phyloP scores from a whole-genome alignment of 2,113 vertebrate genomes.

The Pholis gunnellus region DNA sequence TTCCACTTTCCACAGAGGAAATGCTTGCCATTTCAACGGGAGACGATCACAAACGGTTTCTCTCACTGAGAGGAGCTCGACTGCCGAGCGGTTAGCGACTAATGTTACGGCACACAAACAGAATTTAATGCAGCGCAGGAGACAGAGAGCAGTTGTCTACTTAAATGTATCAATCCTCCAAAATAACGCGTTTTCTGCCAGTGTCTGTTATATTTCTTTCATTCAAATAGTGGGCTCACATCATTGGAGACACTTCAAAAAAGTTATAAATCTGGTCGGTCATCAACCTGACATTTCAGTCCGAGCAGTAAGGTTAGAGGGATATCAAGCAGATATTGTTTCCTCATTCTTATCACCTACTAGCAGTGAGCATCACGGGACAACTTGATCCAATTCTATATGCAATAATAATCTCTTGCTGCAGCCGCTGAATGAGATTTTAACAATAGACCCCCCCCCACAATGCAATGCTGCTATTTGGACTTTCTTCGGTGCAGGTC shows the following conservation, averaged over 20 bases:
- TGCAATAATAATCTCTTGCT: too few species aligned
- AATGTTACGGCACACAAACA: constrained; percentile 5
- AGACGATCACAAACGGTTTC: constrained; percentile 43
- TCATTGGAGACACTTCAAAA: not conserved
- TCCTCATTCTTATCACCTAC: not conserved
- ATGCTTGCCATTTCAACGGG: constrained; percentile 50
- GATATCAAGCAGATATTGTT: not conserved
- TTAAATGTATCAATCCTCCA: not conserved
- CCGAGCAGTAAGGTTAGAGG: not conserved
- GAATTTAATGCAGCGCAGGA: not conserved
- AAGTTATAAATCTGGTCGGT: not conserved
- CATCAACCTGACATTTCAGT: not conserved
- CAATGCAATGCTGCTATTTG: constrained; percentile 9
- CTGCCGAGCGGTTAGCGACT: constrained; percentile 4
- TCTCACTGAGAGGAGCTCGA: constrained; percentile 31
- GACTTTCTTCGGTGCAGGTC: constrained; percentile 6
- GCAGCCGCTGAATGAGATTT: not conserved
- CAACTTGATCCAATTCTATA: not conserved
- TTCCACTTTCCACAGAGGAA: constrained; percentile 61
- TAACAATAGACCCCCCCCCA: not conserved
- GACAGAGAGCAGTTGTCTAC: not conserved
- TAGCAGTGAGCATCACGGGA: not conserved
- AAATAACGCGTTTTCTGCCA: not conserved
- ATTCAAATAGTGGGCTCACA: not conserved
- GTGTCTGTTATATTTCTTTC: not conserved